A percentile compares a stretch with the other conserved stretches of the same genome.
Conservation (phyloP, 2,113 vertebrate species). For the Arenaria interpres region DNA sequence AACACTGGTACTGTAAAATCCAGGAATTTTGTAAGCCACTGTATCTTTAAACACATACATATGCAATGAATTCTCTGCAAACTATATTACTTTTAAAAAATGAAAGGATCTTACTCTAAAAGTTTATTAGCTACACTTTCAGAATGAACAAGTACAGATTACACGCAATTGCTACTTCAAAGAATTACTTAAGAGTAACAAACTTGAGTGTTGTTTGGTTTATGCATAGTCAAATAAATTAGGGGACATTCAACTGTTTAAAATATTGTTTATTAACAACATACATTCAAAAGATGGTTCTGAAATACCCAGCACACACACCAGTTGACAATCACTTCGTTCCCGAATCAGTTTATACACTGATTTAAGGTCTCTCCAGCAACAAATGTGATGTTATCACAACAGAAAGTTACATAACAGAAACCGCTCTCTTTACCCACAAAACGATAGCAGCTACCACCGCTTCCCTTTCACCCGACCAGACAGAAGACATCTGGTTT, state of each 20-base stretch:
- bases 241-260: background rate
- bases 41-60: background rate
- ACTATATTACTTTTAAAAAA: rapidly evolving
- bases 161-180: background rate
- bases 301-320: background rate
- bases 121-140: background rate
- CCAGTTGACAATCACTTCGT: background rate
- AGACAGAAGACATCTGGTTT: background rate
- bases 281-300: background rate
- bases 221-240: background rate
- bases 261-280: constrained; percentile 41
- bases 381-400: background rate
- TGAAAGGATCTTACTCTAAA: background rate
- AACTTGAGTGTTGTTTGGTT: constrained; percentile 31
- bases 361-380: background rate
- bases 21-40: background rate
- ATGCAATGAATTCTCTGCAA: background rate
- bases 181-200: background rate
- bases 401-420: background rate
- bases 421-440: background rate
- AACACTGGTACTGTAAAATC: background rate
- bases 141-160: background rate
- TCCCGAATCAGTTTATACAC: background rate
- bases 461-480: background rate
- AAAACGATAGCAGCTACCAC: background rate